Percentiles rank a stretch among this genome's conserved stretches.
These are phyloP conservation scores for Microcebus jonahi DNA, from an alignment of 2,113 vertebrate species.

Conservation along the genomic window DNA sequence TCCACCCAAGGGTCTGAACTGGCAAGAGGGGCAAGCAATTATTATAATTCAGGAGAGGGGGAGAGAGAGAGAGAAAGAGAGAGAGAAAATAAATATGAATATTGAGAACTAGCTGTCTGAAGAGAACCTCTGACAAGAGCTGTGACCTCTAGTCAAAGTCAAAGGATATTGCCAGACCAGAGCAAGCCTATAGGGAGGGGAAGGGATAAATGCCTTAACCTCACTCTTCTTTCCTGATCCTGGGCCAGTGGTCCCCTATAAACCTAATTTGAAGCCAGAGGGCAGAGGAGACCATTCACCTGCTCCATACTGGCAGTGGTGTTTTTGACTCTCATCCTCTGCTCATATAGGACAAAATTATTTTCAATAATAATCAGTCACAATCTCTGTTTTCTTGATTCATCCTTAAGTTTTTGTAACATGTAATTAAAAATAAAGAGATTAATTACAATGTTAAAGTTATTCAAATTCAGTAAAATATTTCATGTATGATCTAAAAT, in stretches of 20 bases:
- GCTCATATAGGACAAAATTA: not conserved
- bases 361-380: not conserved
- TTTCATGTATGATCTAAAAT: not conserved
- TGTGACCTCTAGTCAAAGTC: not conserved
- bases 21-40: not conserved
- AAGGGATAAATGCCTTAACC: not conserved
- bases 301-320: not conserved
- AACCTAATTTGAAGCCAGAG: not conserved
- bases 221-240: not conserved
- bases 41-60: not conserved
- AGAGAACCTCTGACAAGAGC: not conserved
- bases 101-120: not conserved
- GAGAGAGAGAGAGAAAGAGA: not conserved
- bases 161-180: not conserved
- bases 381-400: not conserved
- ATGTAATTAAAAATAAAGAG: not conserved
- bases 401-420: not conserved
- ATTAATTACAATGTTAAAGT: not conserved
- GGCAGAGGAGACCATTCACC: not conserved
- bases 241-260: not conserved
- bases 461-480: conserved; percentile 21
- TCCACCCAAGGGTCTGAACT: not conserved
- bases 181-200: not conserved
- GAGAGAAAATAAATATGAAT: not conserved
- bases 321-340: not conserved